phyloP scores from a whole-genome alignment of 2,797 vertebrate genomes.

The Coregonus sp. region DNA sequence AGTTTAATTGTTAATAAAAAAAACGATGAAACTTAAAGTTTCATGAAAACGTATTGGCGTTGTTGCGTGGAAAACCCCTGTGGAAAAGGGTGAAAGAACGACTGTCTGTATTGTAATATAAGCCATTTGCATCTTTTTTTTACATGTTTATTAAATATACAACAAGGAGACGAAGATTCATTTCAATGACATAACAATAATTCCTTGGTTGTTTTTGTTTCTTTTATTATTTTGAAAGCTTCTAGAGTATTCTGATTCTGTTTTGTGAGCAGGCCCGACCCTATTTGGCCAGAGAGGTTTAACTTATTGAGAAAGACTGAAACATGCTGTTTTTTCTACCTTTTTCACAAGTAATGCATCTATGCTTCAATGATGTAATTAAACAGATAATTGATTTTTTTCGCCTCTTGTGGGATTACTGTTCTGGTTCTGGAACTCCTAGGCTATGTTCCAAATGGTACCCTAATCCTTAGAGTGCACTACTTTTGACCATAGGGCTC shows the following conservation, averaged over 20 bases:
- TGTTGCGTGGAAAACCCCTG: slow-evolving; percentile 46
- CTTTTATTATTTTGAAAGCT: slow-evolving; percentile 64
- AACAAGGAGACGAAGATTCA: slow-evolving; percentile 65
- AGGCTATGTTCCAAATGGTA: too few relatives aligned
- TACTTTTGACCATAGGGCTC: too few relatives aligned
- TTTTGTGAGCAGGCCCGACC: slow-evolving; percentile 76
- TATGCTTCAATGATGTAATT: slow-evolving; percentile 81
- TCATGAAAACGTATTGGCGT: slow-evolving; percentile 70
- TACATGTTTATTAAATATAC: slow-evolving; percentile 51
- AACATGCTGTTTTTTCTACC: slow-evolving; percentile 86
- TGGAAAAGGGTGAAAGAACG: slow-evolving; percentile 60
- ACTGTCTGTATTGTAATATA: slow-evolving; percentile 65
- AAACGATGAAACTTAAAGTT: slow-evolving; percentile 73
- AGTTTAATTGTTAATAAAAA: slow-evolving; percentile 70
- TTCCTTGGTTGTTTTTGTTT: slow-evolving; percentile 68
- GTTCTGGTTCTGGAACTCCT: not conserved
- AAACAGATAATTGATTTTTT: slow-evolving; percentile 78
- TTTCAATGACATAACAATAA: slow-evolving; percentile 66
- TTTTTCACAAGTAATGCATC: slow-evolving; percentile 85
- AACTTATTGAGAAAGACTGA: slow-evolving; percentile 88
- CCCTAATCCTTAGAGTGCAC: too few relatives aligned
- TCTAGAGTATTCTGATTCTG: slow-evolving; percentile 56
- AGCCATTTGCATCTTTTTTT: slow-evolving; percentile 77
- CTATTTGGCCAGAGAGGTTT: slow-evolving; percentile 77
- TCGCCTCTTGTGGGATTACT: slow-evolving; percentile 73